Conservation (phyloP, 2,888 invertebrate genomes). For the Drosophila nr. perissopoda region DNA sequence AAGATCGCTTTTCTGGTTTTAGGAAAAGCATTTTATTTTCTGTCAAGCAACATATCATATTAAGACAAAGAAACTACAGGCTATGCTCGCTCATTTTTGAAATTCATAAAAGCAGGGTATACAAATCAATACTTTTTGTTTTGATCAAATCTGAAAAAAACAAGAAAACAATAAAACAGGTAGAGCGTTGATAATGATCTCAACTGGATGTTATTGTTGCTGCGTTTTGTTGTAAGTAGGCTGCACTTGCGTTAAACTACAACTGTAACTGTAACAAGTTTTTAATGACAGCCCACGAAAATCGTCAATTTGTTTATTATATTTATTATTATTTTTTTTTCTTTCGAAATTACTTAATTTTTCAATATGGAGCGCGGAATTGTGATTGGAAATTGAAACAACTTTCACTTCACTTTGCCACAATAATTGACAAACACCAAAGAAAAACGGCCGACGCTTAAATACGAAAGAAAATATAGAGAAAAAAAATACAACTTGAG, state of each 20-base stretch:
- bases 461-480: slow-evolving; percentile 46
- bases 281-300: slow-evolving; percentile 35
- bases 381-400: slow-evolving; percentile 63
- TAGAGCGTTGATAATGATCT: slow-evolving; percentile 55
- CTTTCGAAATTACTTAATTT: slow-evolving; percentile 66
- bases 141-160: slow-evolving; percentile 1
- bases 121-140: neutral
- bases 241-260: slow-evolving; percentile 25
- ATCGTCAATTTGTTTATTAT: slow-evolving; percentile 41
- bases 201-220: slow-evolving; percentile 13
- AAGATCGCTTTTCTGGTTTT: neutral
- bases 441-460: slow-evolving; percentile 54
- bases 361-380: slow-evolving; percentile 35
- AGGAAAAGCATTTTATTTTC: neutral
- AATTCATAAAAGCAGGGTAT: neutral
- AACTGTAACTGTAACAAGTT: slow-evolving; percentile 51
- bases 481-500: slow-evolving; percentile 45
- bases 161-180: slow-evolving; percentile 33
- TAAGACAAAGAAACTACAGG: neutral
- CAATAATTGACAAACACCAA: slow-evolving; percentile 68
- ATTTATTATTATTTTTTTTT: slow-evolving; percentile 9
- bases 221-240: slow-evolving; percentile 14
- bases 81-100: neutral
- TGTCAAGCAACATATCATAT: neutral
- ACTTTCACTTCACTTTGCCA: slow-evolving; percentile 71